phyloP scores from a whole-genome alignment of 2,113 vertebrate species.

The Phoenicopterus ruber region DNA sequence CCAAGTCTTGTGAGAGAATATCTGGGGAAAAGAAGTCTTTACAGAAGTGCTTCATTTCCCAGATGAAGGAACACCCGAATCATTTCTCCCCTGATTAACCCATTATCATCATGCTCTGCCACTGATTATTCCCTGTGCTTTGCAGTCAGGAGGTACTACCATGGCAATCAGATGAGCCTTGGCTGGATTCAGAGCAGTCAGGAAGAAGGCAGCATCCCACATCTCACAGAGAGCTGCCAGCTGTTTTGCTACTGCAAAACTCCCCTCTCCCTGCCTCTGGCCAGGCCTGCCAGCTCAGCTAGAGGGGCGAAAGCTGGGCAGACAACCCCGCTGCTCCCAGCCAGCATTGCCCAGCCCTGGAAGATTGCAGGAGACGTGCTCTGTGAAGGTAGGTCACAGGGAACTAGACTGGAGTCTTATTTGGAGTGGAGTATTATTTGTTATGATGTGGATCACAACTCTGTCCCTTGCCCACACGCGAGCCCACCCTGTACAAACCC shows the following conservation, averaged over 20 bases:
- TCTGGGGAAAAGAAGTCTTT: background rate
- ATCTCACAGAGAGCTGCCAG: background rate
- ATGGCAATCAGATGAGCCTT: background rate
- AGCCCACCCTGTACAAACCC: fast-evolving
- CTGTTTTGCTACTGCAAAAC: background rate
- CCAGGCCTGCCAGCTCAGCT: background rate
- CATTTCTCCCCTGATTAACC: background rate
- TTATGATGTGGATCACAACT: background rate
- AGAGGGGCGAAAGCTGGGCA: background rate
- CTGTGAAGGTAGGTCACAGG: background rate
- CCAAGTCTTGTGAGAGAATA: background rate
- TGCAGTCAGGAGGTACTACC: background rate
- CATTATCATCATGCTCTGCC: background rate
- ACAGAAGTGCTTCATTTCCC: background rate
- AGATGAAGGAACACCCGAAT: background rate
- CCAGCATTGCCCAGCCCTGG: background rate
- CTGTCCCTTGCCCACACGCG: background rate
- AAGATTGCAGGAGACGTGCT: background rate
- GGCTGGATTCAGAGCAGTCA: background rate
- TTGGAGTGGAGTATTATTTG: background rate
- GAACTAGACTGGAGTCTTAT: background rate
- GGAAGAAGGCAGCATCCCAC: background rate
- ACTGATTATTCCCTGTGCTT: background rate
- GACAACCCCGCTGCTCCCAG: background rate
- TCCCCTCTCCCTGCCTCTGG: background rate